phyloP scores from a whole-genome alignment of 2,113 vertebrate species.

The Heterochromis multidens region DNA sequence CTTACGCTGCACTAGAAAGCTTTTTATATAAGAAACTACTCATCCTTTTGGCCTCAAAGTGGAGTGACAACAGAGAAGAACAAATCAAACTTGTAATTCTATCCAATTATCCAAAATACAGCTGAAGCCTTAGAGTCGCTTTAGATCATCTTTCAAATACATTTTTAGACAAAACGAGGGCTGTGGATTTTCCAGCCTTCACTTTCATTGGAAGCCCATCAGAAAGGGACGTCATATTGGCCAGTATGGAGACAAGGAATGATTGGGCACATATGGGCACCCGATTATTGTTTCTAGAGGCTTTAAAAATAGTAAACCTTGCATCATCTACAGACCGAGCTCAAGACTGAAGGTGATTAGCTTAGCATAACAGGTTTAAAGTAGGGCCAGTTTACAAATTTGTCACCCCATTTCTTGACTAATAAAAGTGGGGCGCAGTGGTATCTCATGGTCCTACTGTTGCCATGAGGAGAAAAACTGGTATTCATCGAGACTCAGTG shows the following conservation, averaged over 20 bases:
- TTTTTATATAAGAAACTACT: not conserved
- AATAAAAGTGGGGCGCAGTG: not conserved
- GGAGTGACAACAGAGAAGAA: not conserved
- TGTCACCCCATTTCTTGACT: not conserved
- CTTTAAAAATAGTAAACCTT: not conserved
- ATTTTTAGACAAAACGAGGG: not conserved
- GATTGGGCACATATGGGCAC: not conserved
- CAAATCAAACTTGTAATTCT: not conserved
- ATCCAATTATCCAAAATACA: not conserved
- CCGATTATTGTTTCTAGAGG: not conserved
- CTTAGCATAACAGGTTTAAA: not conserved
- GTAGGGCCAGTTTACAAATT: not conserved
- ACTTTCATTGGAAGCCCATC: not conserved
- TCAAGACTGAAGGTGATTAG: not conserved
- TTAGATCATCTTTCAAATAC: slow-evolving; percentile 5
- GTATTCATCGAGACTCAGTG: not conserved
- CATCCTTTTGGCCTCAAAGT: not conserved
- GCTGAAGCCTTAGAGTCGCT: not conserved
- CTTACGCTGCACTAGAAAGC: not conserved
- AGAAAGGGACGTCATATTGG: not conserved
- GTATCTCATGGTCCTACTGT: not conserved
- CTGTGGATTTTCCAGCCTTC: not conserved
- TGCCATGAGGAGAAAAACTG: not conserved
- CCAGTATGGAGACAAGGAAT: not conserved
- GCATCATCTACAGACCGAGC: not conserved